Percentiles rank a stretch among this genome's conserved stretches.
Evolutionary conservation across 1,140 invertebrate genomes (phyloP).

Genomic region (Mylabris phalerata): DNA sequence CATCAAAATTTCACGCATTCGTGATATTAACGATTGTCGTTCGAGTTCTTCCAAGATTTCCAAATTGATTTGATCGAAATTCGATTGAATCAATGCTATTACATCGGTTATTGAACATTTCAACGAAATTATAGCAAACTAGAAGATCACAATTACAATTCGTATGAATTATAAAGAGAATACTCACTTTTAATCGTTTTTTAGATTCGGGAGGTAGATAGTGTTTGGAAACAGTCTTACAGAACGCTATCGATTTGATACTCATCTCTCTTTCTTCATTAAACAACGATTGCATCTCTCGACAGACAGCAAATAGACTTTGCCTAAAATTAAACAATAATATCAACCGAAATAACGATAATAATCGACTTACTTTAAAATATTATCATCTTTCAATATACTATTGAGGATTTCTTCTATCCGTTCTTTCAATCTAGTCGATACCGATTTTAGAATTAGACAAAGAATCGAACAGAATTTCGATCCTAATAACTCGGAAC

Average conservation of each 20-base stretch:
- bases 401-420: constrained; percentile 44
- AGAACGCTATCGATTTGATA: constrained; percentile 71
- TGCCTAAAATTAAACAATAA: constrained; percentile 39
- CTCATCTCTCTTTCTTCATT: constrained; percentile 71
- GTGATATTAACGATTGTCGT: constrained; percentile 45
- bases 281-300: constrained; percentile 72
- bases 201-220: constrained; percentile 49
- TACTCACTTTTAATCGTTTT: constrained; percentile 53
- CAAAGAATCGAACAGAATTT: constrained; percentile 57
- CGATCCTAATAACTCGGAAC: constrained; percentile 54
- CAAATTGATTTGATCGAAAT: constrained; percentile 48
- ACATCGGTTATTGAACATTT: constrained; percentile 54
- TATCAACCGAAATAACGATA: not conserved
- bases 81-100: constrained; percentile 57
- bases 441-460: constrained; percentile 46
- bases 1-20: constrained; percentile 74
- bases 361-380: constrained; percentile 31
- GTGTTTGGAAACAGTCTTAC: constrained; percentile 63
- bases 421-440: constrained; percentile 45
- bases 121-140: constrained; percentile 56
- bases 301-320: constrained; percentile 61
- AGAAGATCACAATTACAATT: constrained; percentile 11
- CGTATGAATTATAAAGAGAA: not conserved
- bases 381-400: constrained; percentile 27
- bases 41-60: constrained; percentile 51